A percentile compares a stretch with the other conserved stretches of the same genome.
phyloP scores from a whole-genome alignment of 2,888 invertebrate genomes.

The Drosophila multiciliata region DNA sequence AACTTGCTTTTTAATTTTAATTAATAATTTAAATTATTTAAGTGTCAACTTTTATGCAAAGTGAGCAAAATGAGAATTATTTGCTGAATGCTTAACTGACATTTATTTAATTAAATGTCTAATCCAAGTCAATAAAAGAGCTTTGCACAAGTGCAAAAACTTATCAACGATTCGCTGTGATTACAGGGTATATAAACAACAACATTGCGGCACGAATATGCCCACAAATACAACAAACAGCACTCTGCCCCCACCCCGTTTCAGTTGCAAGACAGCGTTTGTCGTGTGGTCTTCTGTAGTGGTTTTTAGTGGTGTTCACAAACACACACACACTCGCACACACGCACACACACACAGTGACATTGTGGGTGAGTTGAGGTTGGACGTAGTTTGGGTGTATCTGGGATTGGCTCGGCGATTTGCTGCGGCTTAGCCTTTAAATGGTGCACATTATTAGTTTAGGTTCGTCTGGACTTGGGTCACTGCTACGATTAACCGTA shows the following conservation, averaged over 20 bases:
- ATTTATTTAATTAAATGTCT: neutral
- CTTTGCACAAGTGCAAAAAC: neutral
- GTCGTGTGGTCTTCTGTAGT: conserved; percentile 59
- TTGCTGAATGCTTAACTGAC: neutral
- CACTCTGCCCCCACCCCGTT: neutral
- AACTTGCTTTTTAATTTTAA: too few relatives aligned
- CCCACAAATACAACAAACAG: neutral
- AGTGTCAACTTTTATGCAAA: neutral
- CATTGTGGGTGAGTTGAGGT: conserved; percentile 11
- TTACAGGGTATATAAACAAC: conserved; percentile 8
- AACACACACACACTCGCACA: neutral
- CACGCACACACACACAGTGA: neutral
- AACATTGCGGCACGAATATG: conserved; percentile 6
- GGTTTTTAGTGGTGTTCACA: conserved; percentile 44
- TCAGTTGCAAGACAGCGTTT: conserved; percentile 32
- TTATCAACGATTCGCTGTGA: neutral
- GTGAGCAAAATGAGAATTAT: neutral
- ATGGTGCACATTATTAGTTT: conserved; percentile 79
- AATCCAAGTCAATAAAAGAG: neutral
- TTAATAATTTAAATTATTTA: neutral
- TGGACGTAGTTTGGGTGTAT: conserved; percentile 10
- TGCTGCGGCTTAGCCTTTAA: conserved; percentile 77
- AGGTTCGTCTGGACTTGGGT: conserved; percentile 80
- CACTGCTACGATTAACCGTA: conserved; percentile 79
- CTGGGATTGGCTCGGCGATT: conserved; percentile 58